Base-by-base conservation (phyloP, 2,888 invertebrate species). In the Eledone cirrhosa region DNA sequence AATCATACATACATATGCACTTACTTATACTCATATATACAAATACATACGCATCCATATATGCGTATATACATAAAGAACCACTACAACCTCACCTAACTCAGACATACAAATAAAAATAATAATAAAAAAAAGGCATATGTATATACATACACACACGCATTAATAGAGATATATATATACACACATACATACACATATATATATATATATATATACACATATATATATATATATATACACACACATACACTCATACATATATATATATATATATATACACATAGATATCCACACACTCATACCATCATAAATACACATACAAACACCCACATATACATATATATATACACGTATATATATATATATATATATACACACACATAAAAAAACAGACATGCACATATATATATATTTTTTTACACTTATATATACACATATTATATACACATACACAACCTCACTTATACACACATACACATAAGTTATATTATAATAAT, bases 161-260 rank as follows among this genome's bases (percentile, higher is more conserved):
- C 41, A 41, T 11, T 47, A 14, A 69, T 22, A 69, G 4, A 48
- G 4, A 48, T 19, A 69, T 27, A 67, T 19, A 78, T 3, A 72
- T 31, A 27, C 2, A 48, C 11, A 48, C 19, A 29, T n/a, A 63
- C 41, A 59, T 11, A 77, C 1, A 77, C 3, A 63, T 65, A 77
- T 65, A 59, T 33, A 77, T 69, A 78, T 47, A 78, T 65, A 78
- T 31, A 78, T 65, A 78, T 31, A 65, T 78, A 78, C 33, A 78
- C 65, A 78, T 65, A 78, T 78, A 78, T 78, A 65, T 63, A 27
- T 53, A 14, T 31, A 65, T 65, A 22, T 22, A 78, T 65, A 69
- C 19, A 78, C n/a, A 78, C 22, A 67, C 16, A 67, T 31, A 67
- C 22, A 41, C 22, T 33, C 19, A 67, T 24, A 78, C 41, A 33